Evolutionary conservation across 2,113 vertebrate species (phyloP), one percentile per base, ranked within the genome.

Genomic region (Oncorhynchus keta): DNA sequence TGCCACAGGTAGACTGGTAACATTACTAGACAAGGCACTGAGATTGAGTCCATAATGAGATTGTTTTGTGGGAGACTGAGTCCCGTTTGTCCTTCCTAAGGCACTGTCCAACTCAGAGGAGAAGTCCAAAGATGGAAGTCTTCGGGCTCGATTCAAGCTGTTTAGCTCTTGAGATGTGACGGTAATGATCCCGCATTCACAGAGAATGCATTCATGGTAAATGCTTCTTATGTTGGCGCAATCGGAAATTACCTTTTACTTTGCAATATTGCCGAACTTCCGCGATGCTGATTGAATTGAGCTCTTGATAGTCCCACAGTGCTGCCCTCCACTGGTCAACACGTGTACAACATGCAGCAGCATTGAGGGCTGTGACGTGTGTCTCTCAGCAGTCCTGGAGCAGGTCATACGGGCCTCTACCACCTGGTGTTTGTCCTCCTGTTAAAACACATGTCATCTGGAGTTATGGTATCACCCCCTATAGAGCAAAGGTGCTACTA

Each of bases 341-440:
- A 45, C 2, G 16, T 32, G 67, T 68, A 32, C 16, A 69, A n/a
- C 16, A 45, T 69, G 68, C 13, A 5, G 16, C 24, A 70, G 48
- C 69, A 51, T 22, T 51, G 28, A 26, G 45, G 28, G 14, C 24
- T 13, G 28, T 28, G 12, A 24, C 8, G 5, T 68, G 5, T 6
- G 49, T 26, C 45, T 26, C 78, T 93, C 85, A 92, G 79, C 86
- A 79, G 75, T 90, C 81, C 85, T 90, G 89, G 70, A 91, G 81
- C 35, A 90, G 80, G 81, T 92, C 83, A 9, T 85, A 89, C 0
- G 75, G 30, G 3, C 81, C 1, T 77, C 76, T 68, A 65, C 82
- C 70, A 81, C 88, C 62, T 85, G 76, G 2, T 91, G 89, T 76
- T 81, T 84, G 82, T 93, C 92, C 5, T 92, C 76, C 89, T 92